Base-by-base conservation (phyloP, 2,113 vertebrate species). In the Syngnathoides biaculeatus region DNA sequence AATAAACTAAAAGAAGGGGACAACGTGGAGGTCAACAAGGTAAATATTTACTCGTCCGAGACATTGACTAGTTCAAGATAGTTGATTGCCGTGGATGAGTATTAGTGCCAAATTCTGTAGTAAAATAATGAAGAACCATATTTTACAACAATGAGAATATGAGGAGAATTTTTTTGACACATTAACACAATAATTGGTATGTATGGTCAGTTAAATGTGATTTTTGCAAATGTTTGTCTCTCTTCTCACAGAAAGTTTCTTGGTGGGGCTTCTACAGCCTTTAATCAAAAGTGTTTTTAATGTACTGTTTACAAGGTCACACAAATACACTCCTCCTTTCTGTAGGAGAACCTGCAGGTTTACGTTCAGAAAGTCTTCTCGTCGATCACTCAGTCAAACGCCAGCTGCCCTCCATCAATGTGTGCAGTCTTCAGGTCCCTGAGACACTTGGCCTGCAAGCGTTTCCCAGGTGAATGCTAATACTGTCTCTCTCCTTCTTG, bases 361-460 rank as follows among this genome's bases (percentile, higher is more conserved):
- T 99, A 95, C 12, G 97, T 99, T 64, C 95, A 98, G 89, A 98
- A 97, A 79, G 94, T 98, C n/a, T 98, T 98, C 86, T 94, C 88
- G 71, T 95, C 94, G 73, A 95, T 99, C 87, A 93, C 98, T 19
- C 90, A 92, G 72, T 99, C 97, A n/a, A 96, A 95, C 81, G 94
- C 95, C 79, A 96, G 92, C 89, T 99, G 97, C 79, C 97, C 96
- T 57, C 95, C 95, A n/a, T 86, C 96, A 15, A 98, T 99, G 97
- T 98, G 95, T 86, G 96, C 98, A 42, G 87, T 97, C 72, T 99
- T 99, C 84, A 94, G 93, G 81, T 95, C 95, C 57, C 88, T 99
- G 72, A 93, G 96, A 73, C 94, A 95, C 65, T 90, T 98, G 88
- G 96, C 97, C 80, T 92, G 93, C 66, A 92, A 94, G 68, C 94